These are phyloP conservation scores for Temnothorax ravouxi DNA, from an alignment of 2,888 invertebrate genomes.

Conservation along the genomic window DNA sequence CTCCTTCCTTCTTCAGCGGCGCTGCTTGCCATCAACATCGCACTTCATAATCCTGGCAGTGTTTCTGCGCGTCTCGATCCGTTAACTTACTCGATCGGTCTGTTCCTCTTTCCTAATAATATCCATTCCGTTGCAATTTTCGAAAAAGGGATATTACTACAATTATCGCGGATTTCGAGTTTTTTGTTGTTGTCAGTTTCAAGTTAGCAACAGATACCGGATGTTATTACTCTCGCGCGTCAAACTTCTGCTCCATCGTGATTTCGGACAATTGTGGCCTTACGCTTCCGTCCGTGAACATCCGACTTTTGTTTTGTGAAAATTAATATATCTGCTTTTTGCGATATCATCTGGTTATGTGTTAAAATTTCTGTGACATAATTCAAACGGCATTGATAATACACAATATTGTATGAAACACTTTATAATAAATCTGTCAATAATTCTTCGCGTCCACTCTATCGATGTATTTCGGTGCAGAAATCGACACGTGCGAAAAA, in stretches of 20 bases:
- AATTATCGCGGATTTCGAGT: neutral
- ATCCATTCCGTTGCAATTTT: neutral
- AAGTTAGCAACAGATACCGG: constrained; percentile 31
- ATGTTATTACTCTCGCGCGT: constrained; percentile 30
- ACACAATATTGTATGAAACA: neutral
- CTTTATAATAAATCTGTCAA: neutral
- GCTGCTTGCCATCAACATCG: constrained; percentile 82
- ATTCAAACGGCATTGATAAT: neutral
- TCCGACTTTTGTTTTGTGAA: constrained; percentile 26
- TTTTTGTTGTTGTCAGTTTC: constrained; percentile 1
- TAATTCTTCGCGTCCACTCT: neutral
- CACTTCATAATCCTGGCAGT: constrained; percentile 83
- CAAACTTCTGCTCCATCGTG: constrained; percentile 15
- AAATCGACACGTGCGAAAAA: neutral
- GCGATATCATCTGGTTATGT: constrained; percentile 8
- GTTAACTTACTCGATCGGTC: constrained; percentile 75
- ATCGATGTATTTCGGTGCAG: neutral
- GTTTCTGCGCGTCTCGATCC: constrained; percentile 82
- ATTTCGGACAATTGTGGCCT: constrained; percentile 35
- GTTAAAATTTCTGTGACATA: neutral
- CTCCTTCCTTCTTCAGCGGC: constrained; percentile 73
- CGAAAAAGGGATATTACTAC: neutral
- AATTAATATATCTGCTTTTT: neutral
- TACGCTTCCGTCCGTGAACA: constrained; percentile 20
- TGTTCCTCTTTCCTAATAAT: constrained; percentile 60